Evolutionary conservation across 2,797 vertebrate species (phyloP).

Genomic region (Rhinophrynus dorsalis): DNA sequence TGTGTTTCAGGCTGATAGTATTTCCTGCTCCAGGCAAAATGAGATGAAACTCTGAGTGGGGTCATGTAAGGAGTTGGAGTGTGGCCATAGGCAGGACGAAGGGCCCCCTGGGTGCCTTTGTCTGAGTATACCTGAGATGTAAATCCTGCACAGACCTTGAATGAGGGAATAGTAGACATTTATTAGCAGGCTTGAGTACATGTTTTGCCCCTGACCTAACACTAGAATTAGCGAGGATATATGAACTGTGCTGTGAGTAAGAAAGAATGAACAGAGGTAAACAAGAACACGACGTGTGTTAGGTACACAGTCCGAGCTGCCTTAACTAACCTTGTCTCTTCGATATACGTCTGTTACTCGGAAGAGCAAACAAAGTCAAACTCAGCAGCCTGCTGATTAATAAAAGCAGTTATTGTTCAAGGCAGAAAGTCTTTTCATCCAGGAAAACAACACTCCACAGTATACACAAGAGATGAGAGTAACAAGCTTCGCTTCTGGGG

Average conservation of each 20-base stretch:
- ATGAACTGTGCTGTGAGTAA: neutral
- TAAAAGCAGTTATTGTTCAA: slow-evolving; percentile 35
- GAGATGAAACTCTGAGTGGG: too few species aligned
- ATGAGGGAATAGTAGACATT: too few species aligned
- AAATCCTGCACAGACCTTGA: too few species aligned
- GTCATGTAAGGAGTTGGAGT: too few species aligned
- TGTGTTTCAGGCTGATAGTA: too few species aligned
- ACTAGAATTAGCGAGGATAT: slow-evolving; percentile 2
- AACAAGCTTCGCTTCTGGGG: too few species aligned
- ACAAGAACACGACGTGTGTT: neutral
- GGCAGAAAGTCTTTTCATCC: slow-evolving; percentile 15
- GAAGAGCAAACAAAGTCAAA: slow-evolving; percentile 10
- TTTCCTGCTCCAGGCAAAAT: too few species aligned
- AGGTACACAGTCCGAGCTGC: neutral
- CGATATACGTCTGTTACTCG: slow-evolving; percentile 16
- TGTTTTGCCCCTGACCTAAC: neutral
- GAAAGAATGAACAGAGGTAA: neutral
- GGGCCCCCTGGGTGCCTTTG: too few species aligned
- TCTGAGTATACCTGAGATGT: too few species aligned
- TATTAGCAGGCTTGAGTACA: neutral
- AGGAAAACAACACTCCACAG: slow-evolving; percentile 11
- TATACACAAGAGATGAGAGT: too few species aligned
- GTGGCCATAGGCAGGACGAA: too few species aligned
- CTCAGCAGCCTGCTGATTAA: slow-evolving; percentile 20
- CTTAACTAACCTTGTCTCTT: slow-evolving; percentile 28